A percentile compares a stretch with the other conserved stretches of the same genome.
phyloP scores from a whole-genome alignment of 2,797 vertebrate genomes.

The Acanthis flammea region DNA sequence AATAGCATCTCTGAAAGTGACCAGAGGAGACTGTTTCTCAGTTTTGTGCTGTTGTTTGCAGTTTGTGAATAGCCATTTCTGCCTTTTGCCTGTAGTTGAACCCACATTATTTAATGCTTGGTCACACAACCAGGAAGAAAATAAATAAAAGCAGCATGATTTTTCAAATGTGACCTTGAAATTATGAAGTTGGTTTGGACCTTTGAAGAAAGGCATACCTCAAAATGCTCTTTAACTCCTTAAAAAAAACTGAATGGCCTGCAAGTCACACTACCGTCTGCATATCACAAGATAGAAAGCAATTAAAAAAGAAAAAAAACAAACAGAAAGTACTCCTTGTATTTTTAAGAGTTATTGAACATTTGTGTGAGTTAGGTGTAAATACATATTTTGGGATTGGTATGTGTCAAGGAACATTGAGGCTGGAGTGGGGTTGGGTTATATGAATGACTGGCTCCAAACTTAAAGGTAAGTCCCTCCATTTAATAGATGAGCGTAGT shows the following conservation, averaged over 20 bases:
- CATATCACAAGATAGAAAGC: not conserved
- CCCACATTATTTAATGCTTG: not conserved
- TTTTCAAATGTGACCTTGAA: not conserved
- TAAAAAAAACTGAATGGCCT: not conserved
- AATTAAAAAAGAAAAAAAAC: not conserved
- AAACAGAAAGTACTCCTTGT: not conserved
- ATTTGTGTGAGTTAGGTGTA: not conserved
- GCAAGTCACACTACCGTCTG: not conserved
- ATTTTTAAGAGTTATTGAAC: not conserved
- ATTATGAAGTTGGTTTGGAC: not conserved
- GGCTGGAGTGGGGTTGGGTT: not conserved
- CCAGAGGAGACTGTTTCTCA: not conserved
- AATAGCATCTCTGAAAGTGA: not conserved
- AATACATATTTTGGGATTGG: not conserved
- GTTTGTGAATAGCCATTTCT: not conserved
- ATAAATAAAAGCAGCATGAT: not conserved
- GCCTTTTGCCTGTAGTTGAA: not conserved
- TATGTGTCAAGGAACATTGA: not conserved
- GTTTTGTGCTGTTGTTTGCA: not conserved
- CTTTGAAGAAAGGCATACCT: not conserved
- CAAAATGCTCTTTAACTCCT: not conserved
- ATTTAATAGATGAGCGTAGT: not conserved
- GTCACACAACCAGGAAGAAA: not conserved
- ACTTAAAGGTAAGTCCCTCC: not conserved
- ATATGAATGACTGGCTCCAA: rapidly evolving